Percentiles rank a stretch among this genome's conserved stretches.
Conservation (phyloP, 2,113 vertebrate genomes). For the Hemibagrus wyckioides region DNA sequence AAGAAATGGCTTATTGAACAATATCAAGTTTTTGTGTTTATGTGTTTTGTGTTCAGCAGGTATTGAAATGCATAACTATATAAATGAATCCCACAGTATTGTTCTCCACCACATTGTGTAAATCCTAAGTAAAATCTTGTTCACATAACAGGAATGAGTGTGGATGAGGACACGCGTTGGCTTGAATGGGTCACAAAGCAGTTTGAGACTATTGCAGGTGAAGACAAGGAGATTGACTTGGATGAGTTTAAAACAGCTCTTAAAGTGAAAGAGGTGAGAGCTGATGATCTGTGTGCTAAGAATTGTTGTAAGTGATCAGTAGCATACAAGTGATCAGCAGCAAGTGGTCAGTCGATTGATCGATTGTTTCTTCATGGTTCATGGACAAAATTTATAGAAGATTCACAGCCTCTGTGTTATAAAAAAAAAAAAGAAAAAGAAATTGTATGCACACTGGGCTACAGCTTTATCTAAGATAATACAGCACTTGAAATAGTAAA, state of each 20-base stretch:
- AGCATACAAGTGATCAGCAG: not conserved
- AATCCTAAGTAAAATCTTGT: not conserved
- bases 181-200: constrained; percentile 82
- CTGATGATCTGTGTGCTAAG: not conserved
- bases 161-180: constrained; percentile 79
- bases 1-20: not conserved
- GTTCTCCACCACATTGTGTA: not conserved
- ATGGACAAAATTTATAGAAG: not conserved
- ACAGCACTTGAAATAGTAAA: not conserved
- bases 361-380: not conserved
- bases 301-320: not conserved
- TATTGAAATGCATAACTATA: not conserved
- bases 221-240: constrained; percentile 79
- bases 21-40: not conserved
- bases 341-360: not conserved
- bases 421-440: not conserved
- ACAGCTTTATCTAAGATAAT: not conserved
- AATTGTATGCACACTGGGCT: not conserved
- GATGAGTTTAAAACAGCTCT: constrained; percentile 82
- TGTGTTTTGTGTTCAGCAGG: not conserved
- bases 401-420: not conserved
- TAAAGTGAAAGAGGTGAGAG: constrained; percentile 86
- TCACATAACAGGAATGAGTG: constrained; percentile 65
- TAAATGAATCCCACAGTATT: not conserved
- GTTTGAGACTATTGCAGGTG: constrained; percentile 81